Evolutionary conservation across 2,113 vertebrate species (phyloP).

Genomic region (Varanus komodoensis): DNA sequence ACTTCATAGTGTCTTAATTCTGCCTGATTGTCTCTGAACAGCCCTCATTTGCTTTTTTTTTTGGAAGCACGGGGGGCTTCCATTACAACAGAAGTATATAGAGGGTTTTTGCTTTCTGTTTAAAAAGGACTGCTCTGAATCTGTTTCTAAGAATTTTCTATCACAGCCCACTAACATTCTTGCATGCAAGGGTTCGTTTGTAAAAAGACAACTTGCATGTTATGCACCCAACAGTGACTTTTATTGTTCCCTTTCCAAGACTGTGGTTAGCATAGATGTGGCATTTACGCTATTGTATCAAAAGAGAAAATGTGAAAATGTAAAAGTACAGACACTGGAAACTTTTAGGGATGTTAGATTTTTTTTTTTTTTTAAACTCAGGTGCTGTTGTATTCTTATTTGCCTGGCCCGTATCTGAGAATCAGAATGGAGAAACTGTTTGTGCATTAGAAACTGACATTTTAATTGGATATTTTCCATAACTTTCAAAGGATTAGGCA

Average conservation of each 20-base stretch:
- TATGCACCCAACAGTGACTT: not conserved
- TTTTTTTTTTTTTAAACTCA: constrained; percentile 21
- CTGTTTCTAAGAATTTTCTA: not conserved
- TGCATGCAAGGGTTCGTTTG: not conserved
- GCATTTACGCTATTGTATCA: not conserved
- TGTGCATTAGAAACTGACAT: not conserved
- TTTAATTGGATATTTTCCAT: not conserved
- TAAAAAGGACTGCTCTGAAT: not conserved
- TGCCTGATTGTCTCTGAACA: not conserved
- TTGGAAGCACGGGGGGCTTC: not conserved
- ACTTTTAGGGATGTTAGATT: not conserved
- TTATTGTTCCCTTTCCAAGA: not conserved
- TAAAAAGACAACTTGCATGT: not conserved
- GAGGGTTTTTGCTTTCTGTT: not conserved
- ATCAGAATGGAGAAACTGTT: not conserved
- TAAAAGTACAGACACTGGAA: not conserved
- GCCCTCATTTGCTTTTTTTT: not conserved
- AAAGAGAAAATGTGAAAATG: not conserved
- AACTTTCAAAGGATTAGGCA: fast-evolving
- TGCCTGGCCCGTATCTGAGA: not conserved
- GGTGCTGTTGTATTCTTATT: not conserved
- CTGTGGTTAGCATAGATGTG: not conserved
- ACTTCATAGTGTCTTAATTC: not conserved
- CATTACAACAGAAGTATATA: not conserved
- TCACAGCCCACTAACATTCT: not conserved